Conservation (phyloP, 2,888 invertebrate genomes). For the Limnephilus auricula region DNA sequence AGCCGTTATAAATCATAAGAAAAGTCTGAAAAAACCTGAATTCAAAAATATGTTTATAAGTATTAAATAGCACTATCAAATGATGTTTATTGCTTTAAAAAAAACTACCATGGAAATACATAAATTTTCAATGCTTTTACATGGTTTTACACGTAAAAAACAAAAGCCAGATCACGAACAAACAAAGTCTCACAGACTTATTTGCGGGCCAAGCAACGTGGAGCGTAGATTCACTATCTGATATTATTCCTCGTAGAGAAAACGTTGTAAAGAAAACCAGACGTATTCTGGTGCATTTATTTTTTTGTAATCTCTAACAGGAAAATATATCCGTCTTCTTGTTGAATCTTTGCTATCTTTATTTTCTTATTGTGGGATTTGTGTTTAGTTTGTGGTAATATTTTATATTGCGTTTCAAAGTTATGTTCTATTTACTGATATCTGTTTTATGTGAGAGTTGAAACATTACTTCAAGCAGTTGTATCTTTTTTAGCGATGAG, state of each 20-base stretch:
- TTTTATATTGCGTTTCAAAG: not conserved
- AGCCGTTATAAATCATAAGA: not conserved
- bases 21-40: too few relatives aligned
- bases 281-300: constrained; percentile 39
- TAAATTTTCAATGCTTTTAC: not conserved
- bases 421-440: not conserved
- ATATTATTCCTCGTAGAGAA: constrained; percentile 31
- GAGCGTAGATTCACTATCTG: constrained; percentile 22
- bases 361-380: constrained; percentile 27
- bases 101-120: not conserved
- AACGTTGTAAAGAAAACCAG: constrained; percentile 34
- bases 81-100: not conserved
- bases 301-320: constrained; percentile 31
- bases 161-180: not conserved
- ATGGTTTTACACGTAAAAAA: not conserved
- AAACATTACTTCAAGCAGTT: not conserved
- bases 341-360: constrained; percentile 13
- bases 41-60: not conserved
- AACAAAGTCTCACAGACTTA: not conserved
- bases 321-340: constrained; percentile 39
- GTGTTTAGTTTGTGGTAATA: not conserved
- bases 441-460: not conserved
- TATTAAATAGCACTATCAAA: not conserved
- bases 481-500: not conserved
- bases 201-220: not conserved